These are phyloP conservation scores for Catagonus wagneri DNA, from an alignment of 2,113 vertebrate genomes.

Conservation along the genomic window DNA sequence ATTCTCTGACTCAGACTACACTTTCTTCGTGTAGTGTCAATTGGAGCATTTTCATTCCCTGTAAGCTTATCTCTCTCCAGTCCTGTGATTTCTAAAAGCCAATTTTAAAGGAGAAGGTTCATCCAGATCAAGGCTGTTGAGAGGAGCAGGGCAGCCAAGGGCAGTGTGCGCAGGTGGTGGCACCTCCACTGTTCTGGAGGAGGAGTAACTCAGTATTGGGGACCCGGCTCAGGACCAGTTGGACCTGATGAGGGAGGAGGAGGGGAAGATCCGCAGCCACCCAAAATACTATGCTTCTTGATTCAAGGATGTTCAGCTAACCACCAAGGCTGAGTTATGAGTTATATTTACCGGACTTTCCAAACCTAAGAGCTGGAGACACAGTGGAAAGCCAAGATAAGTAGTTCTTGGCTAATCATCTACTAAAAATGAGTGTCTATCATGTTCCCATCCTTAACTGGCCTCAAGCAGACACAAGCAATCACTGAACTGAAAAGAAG, in stretches of 20 bases:
- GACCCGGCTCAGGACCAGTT: not conserved
- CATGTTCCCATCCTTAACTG: not conserved
- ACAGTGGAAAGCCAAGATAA: not conserved
- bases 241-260: not conserved
- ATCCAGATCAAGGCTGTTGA: not conserved
- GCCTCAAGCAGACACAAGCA: not conserved
- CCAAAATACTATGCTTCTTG: not conserved
- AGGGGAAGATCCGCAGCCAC: not conserved
- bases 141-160: too few relatives aligned
- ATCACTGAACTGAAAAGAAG: not conserved
- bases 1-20: not conserved
- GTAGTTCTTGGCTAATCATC: not conserved
- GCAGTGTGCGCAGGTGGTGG: not conserved
- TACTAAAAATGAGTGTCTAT: not conserved
- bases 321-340: not conserved
- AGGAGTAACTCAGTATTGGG: not conserved
- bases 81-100: not conserved
- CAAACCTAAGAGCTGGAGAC: not conserved
- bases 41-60: conserved; percentile 46
- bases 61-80: not conserved
- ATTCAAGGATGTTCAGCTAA: not conserved
- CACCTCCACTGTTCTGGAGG: not conserved
- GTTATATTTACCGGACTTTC: not conserved
- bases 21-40: not conserved
- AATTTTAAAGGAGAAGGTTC: not conserved